Conservation (phyloP, 1,140 invertebrate genomes). For the Lamellibrachia luymesi region DNA sequence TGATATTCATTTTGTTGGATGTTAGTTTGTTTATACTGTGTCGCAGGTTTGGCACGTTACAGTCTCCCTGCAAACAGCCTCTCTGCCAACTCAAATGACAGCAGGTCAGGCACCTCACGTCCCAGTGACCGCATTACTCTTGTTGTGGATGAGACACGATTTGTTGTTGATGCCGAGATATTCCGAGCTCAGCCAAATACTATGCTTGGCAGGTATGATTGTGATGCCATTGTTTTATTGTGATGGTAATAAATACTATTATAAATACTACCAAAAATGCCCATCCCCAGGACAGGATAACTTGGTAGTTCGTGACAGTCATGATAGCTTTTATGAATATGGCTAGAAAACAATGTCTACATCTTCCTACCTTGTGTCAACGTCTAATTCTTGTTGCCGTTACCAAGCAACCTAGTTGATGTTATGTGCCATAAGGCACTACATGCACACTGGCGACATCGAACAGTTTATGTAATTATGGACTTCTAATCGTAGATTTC, state of each 20-base stretch:
- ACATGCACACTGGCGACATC: no score
- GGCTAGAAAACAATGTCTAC: no score
- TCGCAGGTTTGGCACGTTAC: not conserved
- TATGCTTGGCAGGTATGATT: conserved; percentile 73
- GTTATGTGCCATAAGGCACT: no score
- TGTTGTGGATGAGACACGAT: conserved; percentile 90
- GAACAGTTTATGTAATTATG: no score
- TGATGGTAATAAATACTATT: not conserved
- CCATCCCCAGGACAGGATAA: no score
- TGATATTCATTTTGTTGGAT: not conserved
- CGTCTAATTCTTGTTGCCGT: no score
- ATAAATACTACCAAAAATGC: not conserved
- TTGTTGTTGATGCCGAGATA: conserved; percentile 85
- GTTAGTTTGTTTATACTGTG: not conserved
- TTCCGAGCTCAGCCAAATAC: conserved; percentile 90
- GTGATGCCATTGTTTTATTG: not conserved
- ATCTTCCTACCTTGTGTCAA: no score
- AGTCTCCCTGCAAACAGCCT: conserved; percentile 2
- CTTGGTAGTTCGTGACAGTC: no score
- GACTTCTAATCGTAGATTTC: no score
- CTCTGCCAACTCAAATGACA: not conserved
- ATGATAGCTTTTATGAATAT: no score
- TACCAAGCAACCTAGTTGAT: no score
- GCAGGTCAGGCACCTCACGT: conserved; percentile 19
- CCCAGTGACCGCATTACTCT: conserved; percentile 67